Conservation (phyloP, 2,888 invertebrate genomes). For the Euclidia mi region DNA sequence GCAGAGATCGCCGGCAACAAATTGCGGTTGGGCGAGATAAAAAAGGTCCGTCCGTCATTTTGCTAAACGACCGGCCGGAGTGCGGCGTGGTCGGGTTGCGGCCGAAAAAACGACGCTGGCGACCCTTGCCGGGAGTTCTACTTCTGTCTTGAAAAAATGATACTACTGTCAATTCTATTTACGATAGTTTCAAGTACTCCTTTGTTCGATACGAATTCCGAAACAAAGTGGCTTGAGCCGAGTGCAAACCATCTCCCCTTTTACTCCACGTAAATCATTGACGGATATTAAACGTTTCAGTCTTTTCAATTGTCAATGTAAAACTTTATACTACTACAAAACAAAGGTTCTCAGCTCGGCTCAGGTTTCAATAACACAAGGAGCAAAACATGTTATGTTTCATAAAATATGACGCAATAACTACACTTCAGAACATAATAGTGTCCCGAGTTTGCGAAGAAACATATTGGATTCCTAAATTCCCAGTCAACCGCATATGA, state of each 20-base stretch:
- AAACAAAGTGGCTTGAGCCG: constrained; percentile 13
- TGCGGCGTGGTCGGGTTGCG: constrained; percentile 69
- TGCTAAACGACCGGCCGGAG: constrained; percentile 83
- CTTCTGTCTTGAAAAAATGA: constrained; percentile 75
- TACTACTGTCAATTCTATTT: constrained; percentile 79
- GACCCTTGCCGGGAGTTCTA: constrained; percentile 62
- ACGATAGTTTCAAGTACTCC: constrained; percentile 63
- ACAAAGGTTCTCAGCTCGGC: too few species aligned
- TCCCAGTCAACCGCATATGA: constrained; percentile 41
- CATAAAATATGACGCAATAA: constrained; percentile 8
- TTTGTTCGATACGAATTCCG: constrained; percentile 36
- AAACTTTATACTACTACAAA: not conserved
- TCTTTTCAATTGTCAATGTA: constrained; percentile 2
- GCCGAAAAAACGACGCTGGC: constrained; percentile 71
- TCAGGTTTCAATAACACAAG: constrained; percentile 1
- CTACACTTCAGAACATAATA: constrained; percentile 21
- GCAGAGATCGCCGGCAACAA: constrained; percentile 84
- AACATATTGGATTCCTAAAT: constrained; percentile 49
- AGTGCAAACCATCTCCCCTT: not conserved
- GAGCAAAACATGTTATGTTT: not conserved
- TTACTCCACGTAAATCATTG: not conserved
- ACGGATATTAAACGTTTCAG: not conserved
- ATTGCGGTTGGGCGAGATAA: constrained; percentile 88
- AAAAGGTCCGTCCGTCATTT: constrained; percentile 89
- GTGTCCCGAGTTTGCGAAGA: constrained; percentile 28